These are phyloP conservation scores for Eupeodes latifasciatus DNA, from an alignment of 2,888 invertebrate species.

Conservation along the genomic window DNA sequence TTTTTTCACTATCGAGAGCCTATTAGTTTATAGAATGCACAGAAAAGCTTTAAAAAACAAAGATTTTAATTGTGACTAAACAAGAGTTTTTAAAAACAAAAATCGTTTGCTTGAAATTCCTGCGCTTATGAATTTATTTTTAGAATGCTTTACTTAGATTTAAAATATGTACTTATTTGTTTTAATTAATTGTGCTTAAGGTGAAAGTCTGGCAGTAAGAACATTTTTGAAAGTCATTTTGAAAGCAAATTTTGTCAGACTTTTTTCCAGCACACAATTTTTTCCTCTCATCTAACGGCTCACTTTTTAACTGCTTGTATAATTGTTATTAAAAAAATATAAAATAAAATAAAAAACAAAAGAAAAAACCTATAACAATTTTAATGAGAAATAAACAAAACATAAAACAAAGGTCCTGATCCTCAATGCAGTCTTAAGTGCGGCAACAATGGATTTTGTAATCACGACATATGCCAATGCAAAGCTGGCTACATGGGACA, in stretches of 20 bases:
- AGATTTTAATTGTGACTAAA: slow-evolving; percentile 63
- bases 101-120: slow-evolving; percentile 53
- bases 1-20: slow-evolving; percentile 59
- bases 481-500: slow-evolving; percentile 96
- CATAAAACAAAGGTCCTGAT: slow-evolving; percentile 88
- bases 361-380: background rate
- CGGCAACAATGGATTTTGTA: slow-evolving; percentile 93
- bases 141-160: slow-evolving; percentile 43
- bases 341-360: background rate
- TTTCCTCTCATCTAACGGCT: slow-evolving; percentile 46
- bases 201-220: slow-evolving; percentile 43
- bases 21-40: slow-evolving; percentile 54
- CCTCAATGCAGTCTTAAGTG: slow-evolving; percentile 95
- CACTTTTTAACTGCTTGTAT: slow-evolving; percentile 51
- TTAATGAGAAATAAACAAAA: slow-evolving; percentile 15
- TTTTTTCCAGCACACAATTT: background rate
- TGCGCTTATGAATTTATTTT: slow-evolving; percentile 42
- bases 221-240: no score
- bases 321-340: slow-evolving; percentile 34
- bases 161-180: background rate
- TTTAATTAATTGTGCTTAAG: slow-evolving; percentile 15
- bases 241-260: slow-evolving; percentile 38
- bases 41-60: slow-evolving; percentile 52
- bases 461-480: slow-evolving; percentile 93
- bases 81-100: background rate